phyloP scores from a whole-genome alignment of 2,888 invertebrate genomes.

The Acrobasis suavella region DNA sequence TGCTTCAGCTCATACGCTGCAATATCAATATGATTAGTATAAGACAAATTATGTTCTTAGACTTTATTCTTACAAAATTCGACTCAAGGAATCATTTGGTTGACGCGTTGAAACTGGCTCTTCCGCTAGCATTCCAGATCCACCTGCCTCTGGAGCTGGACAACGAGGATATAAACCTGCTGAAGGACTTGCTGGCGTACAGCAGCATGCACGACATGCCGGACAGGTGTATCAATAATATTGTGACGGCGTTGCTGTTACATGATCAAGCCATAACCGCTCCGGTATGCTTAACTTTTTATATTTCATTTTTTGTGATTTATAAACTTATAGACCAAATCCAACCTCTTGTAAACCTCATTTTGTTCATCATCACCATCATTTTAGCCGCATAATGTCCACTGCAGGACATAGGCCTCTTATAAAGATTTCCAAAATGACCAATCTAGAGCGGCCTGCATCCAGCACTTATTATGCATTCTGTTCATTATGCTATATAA shows the following conservation, averaged over 20 bases:
- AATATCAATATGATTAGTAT: slow-evolving; percentile 83
- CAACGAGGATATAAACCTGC: slow-evolving; percentile 68
- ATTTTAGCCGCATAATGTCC: too few species aligned
- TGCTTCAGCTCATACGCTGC: slow-evolving; percentile 84
- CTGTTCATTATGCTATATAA: too few species aligned
- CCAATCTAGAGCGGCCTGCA: too few species aligned
- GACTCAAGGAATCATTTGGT: slow-evolving; percentile 79
- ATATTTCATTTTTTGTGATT: background rate
- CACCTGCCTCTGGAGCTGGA: slow-evolving; percentile 83
- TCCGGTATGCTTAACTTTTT: slow-evolving; percentile 34
- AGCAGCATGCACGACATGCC: slow-evolving; percentile 74
- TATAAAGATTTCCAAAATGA: too few species aligned
- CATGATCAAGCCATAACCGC: slow-evolving; percentile 68
- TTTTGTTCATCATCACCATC: too few species aligned
- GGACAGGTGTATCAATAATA: slow-evolving; percentile 73
- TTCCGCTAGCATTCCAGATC: slow-evolving; percentile 86
- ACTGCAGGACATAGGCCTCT: too few species aligned
- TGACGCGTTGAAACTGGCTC: slow-evolving; percentile 84
- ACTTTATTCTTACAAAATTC: slow-evolving; percentile 80
- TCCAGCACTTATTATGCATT: too few species aligned
- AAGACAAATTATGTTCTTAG: slow-evolving; percentile 84
- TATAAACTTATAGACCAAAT: too few species aligned
- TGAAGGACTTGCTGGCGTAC: slow-evolving; percentile 81
- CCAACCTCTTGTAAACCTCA: too few species aligned
- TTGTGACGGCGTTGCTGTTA: slow-evolving; percentile 76